These are phyloP conservation scores for Eospalax fontanierii DNA, from an alignment of 2,797 vertebrate species.

Conservation along the genomic window DNA sequence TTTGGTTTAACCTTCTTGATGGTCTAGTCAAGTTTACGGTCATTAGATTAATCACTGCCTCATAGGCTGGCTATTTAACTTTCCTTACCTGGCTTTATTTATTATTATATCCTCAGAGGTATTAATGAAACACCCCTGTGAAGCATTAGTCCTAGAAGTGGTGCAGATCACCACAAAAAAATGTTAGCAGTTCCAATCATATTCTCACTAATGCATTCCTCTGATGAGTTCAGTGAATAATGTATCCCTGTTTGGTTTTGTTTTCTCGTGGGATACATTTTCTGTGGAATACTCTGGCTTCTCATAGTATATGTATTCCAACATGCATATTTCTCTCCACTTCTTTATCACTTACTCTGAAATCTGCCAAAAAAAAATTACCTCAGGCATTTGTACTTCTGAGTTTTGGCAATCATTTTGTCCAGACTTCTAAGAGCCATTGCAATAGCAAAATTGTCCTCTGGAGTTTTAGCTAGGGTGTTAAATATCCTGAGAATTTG, in stretches of 20 bases:
- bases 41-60: neutral
- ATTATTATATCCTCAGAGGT: neutral
- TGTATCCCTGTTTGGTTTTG: neutral
- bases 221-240: neutral
- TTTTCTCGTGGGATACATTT: neutral
- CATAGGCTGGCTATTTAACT: neutral
- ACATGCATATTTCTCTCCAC: neutral
- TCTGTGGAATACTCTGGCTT: neutral
- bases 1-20: neutral
- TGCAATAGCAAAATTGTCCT: neutral
- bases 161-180: neutral
- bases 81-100: neutral
- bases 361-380: neutral
- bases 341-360: slow-evolving; percentile 5
- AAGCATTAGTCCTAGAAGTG: neutral
- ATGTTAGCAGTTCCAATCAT: neutral
- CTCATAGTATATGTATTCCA: neutral
- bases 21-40: neutral
- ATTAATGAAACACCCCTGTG: neutral
- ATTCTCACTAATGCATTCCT: neutral
- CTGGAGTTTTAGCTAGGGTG: neutral
- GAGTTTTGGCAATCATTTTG: neutral
- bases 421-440: neutral
- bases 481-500: slow-evolving; percentile 34
- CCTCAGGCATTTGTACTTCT: neutral